Base-by-base conservation (phyloP, 1,140 invertebrate genomes). In the Camponotus vicinus region DNA sequence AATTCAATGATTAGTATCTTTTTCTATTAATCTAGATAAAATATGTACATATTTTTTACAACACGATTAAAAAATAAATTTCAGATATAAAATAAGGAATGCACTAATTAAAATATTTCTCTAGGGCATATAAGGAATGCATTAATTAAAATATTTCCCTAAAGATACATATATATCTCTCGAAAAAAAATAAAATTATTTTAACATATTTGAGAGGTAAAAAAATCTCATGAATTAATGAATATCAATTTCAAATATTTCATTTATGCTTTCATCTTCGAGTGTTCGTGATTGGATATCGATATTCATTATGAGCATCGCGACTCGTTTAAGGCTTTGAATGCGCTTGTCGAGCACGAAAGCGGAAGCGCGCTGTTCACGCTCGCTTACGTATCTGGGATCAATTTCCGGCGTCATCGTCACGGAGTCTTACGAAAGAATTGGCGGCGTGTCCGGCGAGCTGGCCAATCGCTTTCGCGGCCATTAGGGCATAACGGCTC, bases 381-480 rank as follows among this genome's bases (percentile, higher is more conserved):
- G 67, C 55, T 71, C 13, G 69, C 37, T 18, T 69, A 59, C 69
- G 49, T 85, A 78, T 85, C 73, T 78, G 42, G n/a, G n/a, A 55
- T 78, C 15, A 85, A 78, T 85, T 85, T 78, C 75, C 73, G 71
- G 76, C 57, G 52, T 52, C 13, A 18, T 66, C 69, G 57, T 84
- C 55, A 61, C 11, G 9, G 69, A 52, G n/a, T 27, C 15, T 85
- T 71, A 59, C 45, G 5, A 64, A 21, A 15, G 15, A 52, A 40
- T 70, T 27, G 78, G 67, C 45, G 78, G 73, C 37, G 78, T 86
- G 77, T 88, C 82, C 75, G 27, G 9, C 63, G 21, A 37, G 32
- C 34, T 4, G 34, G 34, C 85, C 85, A 91, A 91, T 89, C 61
- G 45, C 40, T 21, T n/a, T 59, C 49, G 45, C 42, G 32, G 13